phyloP scores from a whole-genome alignment of 2,888 invertebrate species.

The Troides helena region DNA sequence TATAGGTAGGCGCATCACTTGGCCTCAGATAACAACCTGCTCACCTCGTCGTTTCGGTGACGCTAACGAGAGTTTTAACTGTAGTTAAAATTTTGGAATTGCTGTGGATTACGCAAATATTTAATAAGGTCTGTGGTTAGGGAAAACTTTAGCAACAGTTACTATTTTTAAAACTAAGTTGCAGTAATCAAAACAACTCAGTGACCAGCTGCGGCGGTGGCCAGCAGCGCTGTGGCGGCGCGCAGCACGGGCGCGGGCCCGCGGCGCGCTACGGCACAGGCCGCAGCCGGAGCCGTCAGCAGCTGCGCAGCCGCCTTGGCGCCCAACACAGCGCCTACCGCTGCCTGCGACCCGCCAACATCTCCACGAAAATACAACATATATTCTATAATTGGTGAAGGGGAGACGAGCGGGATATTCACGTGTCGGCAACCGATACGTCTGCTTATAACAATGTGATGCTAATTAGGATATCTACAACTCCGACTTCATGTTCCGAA shows the following conservation, averaged over 20 bases:
- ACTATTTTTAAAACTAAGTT: no score
- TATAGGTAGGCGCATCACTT: no score
- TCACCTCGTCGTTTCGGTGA: background rate
- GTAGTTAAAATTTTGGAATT: background rate
- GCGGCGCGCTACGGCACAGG: slow-evolving; percentile 55
- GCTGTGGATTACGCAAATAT: no score
- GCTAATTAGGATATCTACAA: no score
- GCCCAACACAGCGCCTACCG: slow-evolving; percentile 63
- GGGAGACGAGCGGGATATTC: no score
- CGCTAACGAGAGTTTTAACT: background rate
- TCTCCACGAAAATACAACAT: slow-evolving; percentile 27
- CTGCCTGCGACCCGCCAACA: slow-evolving; percentile 52
- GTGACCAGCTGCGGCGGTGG: slow-evolving; percentile 36
- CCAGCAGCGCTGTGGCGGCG: slow-evolving; percentile 48
- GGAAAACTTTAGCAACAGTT: no score
- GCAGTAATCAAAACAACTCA: no score
- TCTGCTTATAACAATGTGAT: no score
- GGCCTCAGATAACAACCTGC: background rate
- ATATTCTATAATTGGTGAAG: no score
- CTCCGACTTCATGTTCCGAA: no score
- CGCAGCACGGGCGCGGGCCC: slow-evolving; percentile 40
- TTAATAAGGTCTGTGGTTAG: no score
- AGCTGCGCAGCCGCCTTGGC: slow-evolving; percentile 67
- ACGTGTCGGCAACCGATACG: no score
- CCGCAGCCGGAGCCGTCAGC: slow-evolving; percentile 54